Evolutionary conservation across 2,113 vertebrate genomes (phyloP), one percentile per base, ranked within the genome.

Genomic region (Prionailurus bengalensis): DNA sequence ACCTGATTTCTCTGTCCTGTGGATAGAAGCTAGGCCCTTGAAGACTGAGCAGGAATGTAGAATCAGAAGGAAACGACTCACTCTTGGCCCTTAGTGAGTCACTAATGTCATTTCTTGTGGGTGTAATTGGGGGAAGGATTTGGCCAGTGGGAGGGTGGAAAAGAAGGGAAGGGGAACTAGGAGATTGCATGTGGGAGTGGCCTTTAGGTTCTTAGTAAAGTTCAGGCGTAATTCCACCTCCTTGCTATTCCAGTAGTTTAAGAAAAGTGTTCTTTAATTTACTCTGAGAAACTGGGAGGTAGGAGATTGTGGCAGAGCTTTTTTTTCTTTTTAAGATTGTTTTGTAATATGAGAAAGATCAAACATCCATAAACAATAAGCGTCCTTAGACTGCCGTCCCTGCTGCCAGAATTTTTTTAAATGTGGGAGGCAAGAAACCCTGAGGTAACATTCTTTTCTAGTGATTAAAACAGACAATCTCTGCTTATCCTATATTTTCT

Each of bases 271-370:
- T 79, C 25, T 79, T 74, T 89, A 65, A 58, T 45, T 74, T 81
- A 58, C 36, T 89, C 23, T 58, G 36, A 74, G 81, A 85, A 89
- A n/a, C 10, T 14, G 15, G 70, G 29, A 87, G 61, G 11, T 33
- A 61, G 63, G 76, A 63, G 68, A 68, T 68, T 39, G 21, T 74
- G 76, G 3, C 36, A 83, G 2, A n/a, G 85, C 25, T 87, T 68
- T 31, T 45, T 70, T 66, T 66, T 66, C 11, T 80, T 66, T 91
- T 45, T 8, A 79, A 61, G 33, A 79, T 88, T 83, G 25, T 42
- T 83, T 91, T 95, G 68, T 70, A 70, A 27, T 94, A 33, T 93
- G 89, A 84, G 87, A 70, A 91, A 58, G 51, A 66, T 48, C 53
- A 55, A 86, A 53, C 25, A 33, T 31, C 8, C 5, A 9, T 85